Evolutionary conservation across 2,888 invertebrate species (phyloP).

Genomic region (Callyntrura sp.): DNA sequence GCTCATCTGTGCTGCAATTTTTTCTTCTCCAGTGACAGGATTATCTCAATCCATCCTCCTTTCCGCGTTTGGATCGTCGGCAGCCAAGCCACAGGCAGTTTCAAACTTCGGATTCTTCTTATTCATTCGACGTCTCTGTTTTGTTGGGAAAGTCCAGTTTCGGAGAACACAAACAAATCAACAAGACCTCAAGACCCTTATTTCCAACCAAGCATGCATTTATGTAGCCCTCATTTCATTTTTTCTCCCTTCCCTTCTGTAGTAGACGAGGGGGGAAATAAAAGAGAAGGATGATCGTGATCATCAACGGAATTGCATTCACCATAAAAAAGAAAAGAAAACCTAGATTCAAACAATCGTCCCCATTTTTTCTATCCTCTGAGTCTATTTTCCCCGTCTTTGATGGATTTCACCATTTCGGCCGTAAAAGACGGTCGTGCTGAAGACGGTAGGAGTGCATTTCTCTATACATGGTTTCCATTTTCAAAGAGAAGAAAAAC

Average conservation of each 20-base stretch:
- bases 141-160: not conserved
- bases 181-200: too few relatives aligned
- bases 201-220: too few relatives aligned
- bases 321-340: not conserved
- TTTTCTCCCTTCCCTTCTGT: not conserved
- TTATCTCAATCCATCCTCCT: slow-evolving; percentile 38
- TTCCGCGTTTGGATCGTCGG: not conserved
- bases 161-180: not conserved
- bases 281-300: too few relatives aligned
- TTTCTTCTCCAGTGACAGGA: not conserved
- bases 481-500: not conserved
- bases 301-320: not conserved
- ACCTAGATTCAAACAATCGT: slow-evolving; percentile 32
- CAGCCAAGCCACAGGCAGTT: too few relatives aligned
- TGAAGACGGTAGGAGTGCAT: not conserved
- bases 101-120: too few relatives aligned
- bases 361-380: slow-evolving; percentile 16
- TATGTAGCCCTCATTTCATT: too few relatives aligned
- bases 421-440: not conserved
- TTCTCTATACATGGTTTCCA: not conserved
- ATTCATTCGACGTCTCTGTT: too few relatives aligned
- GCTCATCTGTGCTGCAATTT: too few relatives aligned
- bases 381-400: not conserved
- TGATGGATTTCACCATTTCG: slow-evolving; percentile 22
- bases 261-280: too few relatives aligned